A percentile compares a stretch with the other conserved stretches of the same genome.
phyloP scores from a whole-genome alignment of 2,113 vertebrate genomes.

The Clupea harengus region DNA sequence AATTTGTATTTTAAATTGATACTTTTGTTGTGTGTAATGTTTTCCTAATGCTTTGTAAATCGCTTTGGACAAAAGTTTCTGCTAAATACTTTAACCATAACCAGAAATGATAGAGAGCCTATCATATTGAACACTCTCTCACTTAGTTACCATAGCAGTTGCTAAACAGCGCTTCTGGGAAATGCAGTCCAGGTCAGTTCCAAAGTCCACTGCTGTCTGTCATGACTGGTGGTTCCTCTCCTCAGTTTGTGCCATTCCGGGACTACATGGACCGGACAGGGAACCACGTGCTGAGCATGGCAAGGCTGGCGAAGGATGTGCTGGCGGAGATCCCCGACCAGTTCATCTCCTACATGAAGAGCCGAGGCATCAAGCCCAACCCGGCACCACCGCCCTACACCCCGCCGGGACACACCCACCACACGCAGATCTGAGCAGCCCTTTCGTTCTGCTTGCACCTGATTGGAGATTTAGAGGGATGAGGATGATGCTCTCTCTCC shows the following conservation, averaged over 20 bases:
- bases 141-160: no score
- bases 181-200: no score
- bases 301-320: slow-evolving; percentile 86
- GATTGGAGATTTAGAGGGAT: slow-evolving; percentile 27
- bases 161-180: no score
- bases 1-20: no score
- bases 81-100: no score
- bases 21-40: no score
- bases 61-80: no score
- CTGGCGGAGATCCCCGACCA: slow-evolving; percentile 92
- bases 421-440: slow-evolving; percentile 74
- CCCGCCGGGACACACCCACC: slow-evolving; percentile 73
- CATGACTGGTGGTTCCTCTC: no score
- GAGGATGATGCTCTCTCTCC: not conserved
- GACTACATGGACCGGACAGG: slow-evolving; percentile 89
- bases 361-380: slow-evolving; percentile 75
- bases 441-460: slow-evolving; percentile 31
- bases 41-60: no score
- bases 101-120: no score
- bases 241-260: slow-evolving; percentile 88
- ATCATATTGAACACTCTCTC: no score
- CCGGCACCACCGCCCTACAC: slow-evolving; percentile 76
- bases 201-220: no score
- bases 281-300: slow-evolving; percentile 91
- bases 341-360: slow-evolving; percentile 93